Base-by-base conservation (phyloP, 2,797 vertebrate species). In the Moxostoma hubbsi region DNA sequence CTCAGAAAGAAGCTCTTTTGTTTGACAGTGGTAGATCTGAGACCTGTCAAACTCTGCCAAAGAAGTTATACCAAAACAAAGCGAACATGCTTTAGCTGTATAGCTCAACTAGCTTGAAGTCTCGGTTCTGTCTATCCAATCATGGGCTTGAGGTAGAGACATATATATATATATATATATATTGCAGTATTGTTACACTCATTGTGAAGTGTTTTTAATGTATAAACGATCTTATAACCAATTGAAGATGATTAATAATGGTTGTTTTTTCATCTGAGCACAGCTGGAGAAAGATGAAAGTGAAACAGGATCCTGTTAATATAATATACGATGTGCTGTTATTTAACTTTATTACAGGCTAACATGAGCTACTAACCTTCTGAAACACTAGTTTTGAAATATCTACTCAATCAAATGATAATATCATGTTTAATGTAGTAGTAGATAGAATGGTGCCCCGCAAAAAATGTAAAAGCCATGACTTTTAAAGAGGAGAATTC, bases 401-500 rank as follows among this genome's bases (percentile, higher is more conserved):
- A 84, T 81, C 79, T 71, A 53, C 80, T 6, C 13, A 61, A 85
- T 74, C 80, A 67, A 24, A 74, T 50, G 24, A 47, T 71, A 57
- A 71, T 71, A 58, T 10, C 61, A 67, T 53, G 74, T n/a, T 3
- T 36, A 36, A 36, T 36, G 36, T 36, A 36, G 36, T 36, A 36
- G 36, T 36, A 36, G 36, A 36, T 36, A 3, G 36, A 84, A 88
- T 85, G 85, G 84, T 86, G 75, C 61, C 24, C 47, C 46, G 36
- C 53, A 71, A 76, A 83, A 86, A 85, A 83, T 75, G 78, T 82
- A 83, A 87, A 85, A 83, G 86, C 67, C 77, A 80, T 91, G 90
- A 86, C 89, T 90, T 93, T 92, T 91, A 91, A 92, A 91, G 85
- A 86, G 12, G 36, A 90, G 57, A 84, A 89, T 90, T 93, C 88